A percentile compares a stretch with the other conserved stretches of the same genome.
phyloP scores from a whole-genome alignment of 2,113 vertebrate species.

The Catharus bicknelli region DNA sequence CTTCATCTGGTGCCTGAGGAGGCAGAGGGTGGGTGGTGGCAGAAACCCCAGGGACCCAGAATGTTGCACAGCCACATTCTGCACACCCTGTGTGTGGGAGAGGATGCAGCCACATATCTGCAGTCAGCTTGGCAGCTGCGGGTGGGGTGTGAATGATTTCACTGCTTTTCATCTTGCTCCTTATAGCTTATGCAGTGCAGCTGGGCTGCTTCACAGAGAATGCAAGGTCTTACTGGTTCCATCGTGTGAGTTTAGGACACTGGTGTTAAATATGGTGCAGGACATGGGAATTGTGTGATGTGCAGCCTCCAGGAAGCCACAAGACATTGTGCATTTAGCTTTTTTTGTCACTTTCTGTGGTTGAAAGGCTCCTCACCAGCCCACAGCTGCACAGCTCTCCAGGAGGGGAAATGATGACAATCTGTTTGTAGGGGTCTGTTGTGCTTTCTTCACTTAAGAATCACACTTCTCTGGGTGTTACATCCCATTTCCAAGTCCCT shows the following conservation, averaged over 20 bases:
- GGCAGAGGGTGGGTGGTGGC: accelerated
- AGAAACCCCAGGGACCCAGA: background rate
- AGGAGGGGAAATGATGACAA: background rate
- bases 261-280: background rate
- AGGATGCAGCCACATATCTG: accelerated
- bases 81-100: accelerated
- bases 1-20: background rate
- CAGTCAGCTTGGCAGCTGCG: accelerated
- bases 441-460: background rate
- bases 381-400: background rate
- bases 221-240: background rate
- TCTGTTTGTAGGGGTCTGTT: background rate
- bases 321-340: background rate
- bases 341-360: background rate
- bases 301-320: background rate
- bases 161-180: background rate
- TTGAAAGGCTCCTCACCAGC: background rate
- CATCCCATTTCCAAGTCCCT: background rate
- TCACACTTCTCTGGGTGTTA: background rate
- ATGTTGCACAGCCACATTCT: background rate
- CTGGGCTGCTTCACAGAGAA: background rate
- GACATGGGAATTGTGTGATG: accelerated
- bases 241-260: background rate
- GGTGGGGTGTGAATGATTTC: background rate
- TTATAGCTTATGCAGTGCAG: background rate